Base-by-base conservation (phyloP, 2,113 vertebrate genomes). In the Amphiprion percula region DNA sequence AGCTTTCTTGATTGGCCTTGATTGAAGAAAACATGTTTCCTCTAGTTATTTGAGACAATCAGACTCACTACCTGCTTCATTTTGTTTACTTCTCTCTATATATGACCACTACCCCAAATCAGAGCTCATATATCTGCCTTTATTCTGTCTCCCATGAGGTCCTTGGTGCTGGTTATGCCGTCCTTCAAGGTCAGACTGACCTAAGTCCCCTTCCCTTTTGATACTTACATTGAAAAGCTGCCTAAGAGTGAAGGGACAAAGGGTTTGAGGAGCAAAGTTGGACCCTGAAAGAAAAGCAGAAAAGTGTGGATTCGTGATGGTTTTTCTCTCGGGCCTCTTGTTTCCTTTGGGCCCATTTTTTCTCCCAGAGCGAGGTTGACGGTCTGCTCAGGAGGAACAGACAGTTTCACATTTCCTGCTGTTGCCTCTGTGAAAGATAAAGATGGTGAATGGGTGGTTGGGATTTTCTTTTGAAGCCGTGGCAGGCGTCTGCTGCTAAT, bases 321-420 rank as follows among this genome's bases (percentile, higher is more conserved):
- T 75, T 91, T 75, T 82, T 75, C 65, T 87, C 41, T 15, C 14
- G 46, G 56, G 39, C 65, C 68, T 80, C 61, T 17, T 17, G n/a
- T 64, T 33, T 74, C 37, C 64, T 74, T 65, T 30, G 60, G 28
- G 49, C 16, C 46, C 8, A 14, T 65, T 76, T 50, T 47, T 68
- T 73, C 39, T 50, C 21, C 46, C 30, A 53, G 21, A 39, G 24
- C 12, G 77, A 70, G 72, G 50, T 61, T 44, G 41, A 68, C 8
- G 11, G 68, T 60, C 74, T 72, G 69, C 84, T 90, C 44, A 39
- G 16, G 46, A 66, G 33, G 84, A 91, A 64, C 60, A 74, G 17
- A 39, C 28, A 26, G 24, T 33, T 37, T 79, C 26, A 50, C 73
- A 65, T 84, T 86, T 91, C 76, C 82, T 89, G 79, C 54, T 83